Percentiles rank a stretch among this genome's conserved stretches.
These are phyloP conservation scores for Cephus runcator DNA, from an alignment of 2,888 invertebrate species.

Conservation along the genomic window DNA sequence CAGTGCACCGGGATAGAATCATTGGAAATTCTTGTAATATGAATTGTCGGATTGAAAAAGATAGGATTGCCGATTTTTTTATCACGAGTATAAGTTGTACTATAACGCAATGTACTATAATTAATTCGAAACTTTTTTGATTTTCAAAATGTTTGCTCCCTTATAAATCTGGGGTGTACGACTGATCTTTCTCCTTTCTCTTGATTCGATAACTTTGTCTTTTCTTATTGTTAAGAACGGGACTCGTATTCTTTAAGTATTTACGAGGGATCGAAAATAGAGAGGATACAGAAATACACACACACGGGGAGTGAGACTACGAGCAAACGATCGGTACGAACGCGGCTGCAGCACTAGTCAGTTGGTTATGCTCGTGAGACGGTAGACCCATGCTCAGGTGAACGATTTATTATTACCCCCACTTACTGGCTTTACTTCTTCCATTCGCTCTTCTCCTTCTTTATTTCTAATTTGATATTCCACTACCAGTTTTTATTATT, in stretches of 20 bases:
- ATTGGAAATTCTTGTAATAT: background rate
- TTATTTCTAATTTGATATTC: slow-evolving; percentile 2
- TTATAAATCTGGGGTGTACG: background rate
- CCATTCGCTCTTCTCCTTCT: slow-evolving; percentile 18
- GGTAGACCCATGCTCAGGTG: slow-evolving; percentile 48
- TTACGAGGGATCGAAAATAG: background rate
- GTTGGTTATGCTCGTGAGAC: slow-evolving; percentile 19
- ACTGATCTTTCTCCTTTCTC: background rate
- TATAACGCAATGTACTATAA: background rate
- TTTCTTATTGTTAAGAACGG: background rate
- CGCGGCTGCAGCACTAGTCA: slow-evolving; percentile 54
- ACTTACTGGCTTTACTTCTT: slow-evolving; percentile 22
- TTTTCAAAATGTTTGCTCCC: background rate
- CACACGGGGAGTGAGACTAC: background rate
- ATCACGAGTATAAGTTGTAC: background rate
- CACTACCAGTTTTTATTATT: background rate
- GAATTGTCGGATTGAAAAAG: background rate
- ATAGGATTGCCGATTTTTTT: background rate
- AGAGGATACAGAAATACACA: background rate
- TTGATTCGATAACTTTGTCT: background rate
- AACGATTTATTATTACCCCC: slow-evolving; percentile 61
- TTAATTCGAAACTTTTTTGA: background rate
- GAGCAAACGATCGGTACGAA: slow-evolving; percentile 48
- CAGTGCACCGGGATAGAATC: background rate
- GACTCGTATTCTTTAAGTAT: background rate